Base-by-base conservation (phyloP, 1,140 invertebrate species). In the Caenorhabditis tropicalis region DNA sequence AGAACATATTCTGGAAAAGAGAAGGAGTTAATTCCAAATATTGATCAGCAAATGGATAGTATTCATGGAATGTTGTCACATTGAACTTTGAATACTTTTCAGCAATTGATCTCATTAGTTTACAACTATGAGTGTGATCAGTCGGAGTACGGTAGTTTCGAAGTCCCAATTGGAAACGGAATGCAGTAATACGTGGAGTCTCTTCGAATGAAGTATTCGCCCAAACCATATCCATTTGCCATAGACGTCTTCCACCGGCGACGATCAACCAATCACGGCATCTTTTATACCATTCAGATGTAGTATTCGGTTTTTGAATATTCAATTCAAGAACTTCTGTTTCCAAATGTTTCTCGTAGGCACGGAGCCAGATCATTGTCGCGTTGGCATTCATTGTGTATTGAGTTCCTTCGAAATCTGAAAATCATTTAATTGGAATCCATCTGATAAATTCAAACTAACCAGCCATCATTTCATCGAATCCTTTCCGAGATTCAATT, bases 1-100 rank as follows among this genome's bases (percentile, higher is more conserved):
- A 91, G 33, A 94, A 93, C 74, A 96, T 92, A 92, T 96, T 96
- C 83, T 95, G 93, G 79, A 94, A 94, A 1, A 96, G 93, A 92
- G 92, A 92, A 24, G 85, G 86, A 65, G 91, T 89, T 33, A 92
- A 86, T 60, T 92, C 91, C 89, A 92, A 74, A 43, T 89, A 89
- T 53, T 88, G 88, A 83, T 91, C 90, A 39, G 90, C 91, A 74
- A 91, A 91, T 5, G 90, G 90, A 80, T 91, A 91, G 70, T 91
- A 91, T 82, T 91, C 90, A 53, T 91, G 90, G 85, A 91, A 91
- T 21, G 90, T 91, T 27, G 90, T 91, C 15, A 91, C 88, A 81
- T 91, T 91, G 82, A 91, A 89, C n/a, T 91, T 51, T 15, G 81
- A 48, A 56, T 82, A 91, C 3, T 84, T 70, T 0, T 82, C 79